Conservation (phyloP, 2,888 invertebrate species). For the Pandemis corylana region DNA sequence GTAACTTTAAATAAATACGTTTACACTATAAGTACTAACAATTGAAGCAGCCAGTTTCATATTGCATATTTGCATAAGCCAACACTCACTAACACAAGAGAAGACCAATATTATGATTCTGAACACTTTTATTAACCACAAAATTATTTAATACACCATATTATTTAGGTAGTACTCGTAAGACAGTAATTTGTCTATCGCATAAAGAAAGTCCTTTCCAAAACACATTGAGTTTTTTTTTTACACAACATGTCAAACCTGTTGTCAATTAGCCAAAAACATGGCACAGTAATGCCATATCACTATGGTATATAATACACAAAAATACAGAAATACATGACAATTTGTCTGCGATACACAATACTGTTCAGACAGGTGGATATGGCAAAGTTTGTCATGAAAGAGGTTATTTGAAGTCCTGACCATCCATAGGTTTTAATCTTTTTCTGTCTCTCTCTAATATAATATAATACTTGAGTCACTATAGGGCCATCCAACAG, state of each 20-base stretch:
- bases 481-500: background rate
- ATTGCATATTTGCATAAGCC: background rate
- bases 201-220: background rate
- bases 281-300: background rate
- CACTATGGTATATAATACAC: too few relatives aligned
- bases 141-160: background rate
- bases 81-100: background rate
- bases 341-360: background rate
- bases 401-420: background rate
- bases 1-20: constrained; percentile 49
- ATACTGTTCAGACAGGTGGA: background rate
- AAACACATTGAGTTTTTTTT: background rate
- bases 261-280: background rate
- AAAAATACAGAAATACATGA: background rate
- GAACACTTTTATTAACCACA: background rate
- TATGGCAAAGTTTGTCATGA: background rate
- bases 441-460: background rate
- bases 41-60: background rate
- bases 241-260: background rate
- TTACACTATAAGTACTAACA: constrained; percentile 55
- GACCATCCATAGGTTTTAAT: background rate
- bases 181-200: background rate
- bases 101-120: background rate
- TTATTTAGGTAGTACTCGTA: background rate
- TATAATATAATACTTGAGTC: background rate